A percentile compares a stretch with the other conserved stretches of the same genome.
Evolutionary conservation across 2,888 invertebrate genomes (phyloP).

Genomic region (Saturnia japonica): DNA sequence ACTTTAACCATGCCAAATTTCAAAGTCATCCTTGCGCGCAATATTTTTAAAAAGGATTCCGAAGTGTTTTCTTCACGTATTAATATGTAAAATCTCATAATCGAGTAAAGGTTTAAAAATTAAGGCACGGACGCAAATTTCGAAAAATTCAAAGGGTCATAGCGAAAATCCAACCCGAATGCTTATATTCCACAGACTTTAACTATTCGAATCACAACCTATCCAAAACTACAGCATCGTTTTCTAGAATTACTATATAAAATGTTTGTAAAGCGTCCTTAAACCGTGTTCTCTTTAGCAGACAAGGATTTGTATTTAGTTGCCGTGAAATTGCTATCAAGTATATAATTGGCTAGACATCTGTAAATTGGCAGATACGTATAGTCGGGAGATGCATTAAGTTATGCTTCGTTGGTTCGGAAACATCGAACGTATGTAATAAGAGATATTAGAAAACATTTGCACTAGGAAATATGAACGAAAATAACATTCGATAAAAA

Average conservation of each 20-base stretch:
- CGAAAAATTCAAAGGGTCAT: too few relatives aligned
- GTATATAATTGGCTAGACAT: conserved; percentile 14
- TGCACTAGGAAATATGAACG: not conserved
- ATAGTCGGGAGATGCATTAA: not conserved
- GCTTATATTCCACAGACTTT: not conserved
- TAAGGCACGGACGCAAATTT: too few relatives aligned
- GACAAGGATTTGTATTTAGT: conserved; percentile 2
- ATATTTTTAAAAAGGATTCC: too few relatives aligned
- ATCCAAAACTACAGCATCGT: not conserved
- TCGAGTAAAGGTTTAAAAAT: too few relatives aligned
- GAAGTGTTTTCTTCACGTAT: too few relatives aligned
- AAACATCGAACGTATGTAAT: not conserved
- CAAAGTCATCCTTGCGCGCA: too few relatives aligned
- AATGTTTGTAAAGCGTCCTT: not conserved
- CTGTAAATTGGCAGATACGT: conserved; percentile 13
- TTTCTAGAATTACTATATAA: not conserved
- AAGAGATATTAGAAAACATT: not conserved
- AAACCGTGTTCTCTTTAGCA: not conserved
- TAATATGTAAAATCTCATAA: too few relatives aligned
- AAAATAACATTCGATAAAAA: not conserved
- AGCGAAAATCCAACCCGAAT: too few relatives aligned
- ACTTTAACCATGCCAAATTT: too few relatives aligned
- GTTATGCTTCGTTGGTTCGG: conserved; percentile 1
- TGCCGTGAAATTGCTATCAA: conserved; percentile 4
- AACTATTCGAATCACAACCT: not conserved